Percentiles rank a stretch among this genome's conserved stretches.
phyloP scores from a whole-genome alignment of 2,113 vertebrate species.

The Neomonachus schauinslandi region DNA sequence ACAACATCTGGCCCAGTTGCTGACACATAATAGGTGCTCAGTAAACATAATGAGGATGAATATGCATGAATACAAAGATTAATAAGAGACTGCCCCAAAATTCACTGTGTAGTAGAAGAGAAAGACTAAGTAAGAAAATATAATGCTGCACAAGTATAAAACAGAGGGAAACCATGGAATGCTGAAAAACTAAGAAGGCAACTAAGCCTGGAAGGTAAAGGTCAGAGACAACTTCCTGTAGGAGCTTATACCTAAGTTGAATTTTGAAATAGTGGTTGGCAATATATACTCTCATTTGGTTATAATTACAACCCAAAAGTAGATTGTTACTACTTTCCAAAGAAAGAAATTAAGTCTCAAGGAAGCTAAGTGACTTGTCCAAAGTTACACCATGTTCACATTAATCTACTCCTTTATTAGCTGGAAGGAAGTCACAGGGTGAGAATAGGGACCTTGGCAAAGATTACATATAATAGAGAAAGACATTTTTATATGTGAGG shows the following conservation, averaged over 20 bases:
- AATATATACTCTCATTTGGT: background rate
- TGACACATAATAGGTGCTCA: background rate
- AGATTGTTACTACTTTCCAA: background rate
- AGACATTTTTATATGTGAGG: background rate
- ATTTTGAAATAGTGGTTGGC: slow-evolving; percentile 1
- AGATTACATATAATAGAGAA: background rate
- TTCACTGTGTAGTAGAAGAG: background rate
- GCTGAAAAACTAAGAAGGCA: slow-evolving; percentile 7
- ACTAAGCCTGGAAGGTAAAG: background rate
- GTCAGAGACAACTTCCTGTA: background rate
- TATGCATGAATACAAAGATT: background rate
- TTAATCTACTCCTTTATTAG: background rate
- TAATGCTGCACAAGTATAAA: background rate
- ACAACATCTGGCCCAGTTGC: background rate
- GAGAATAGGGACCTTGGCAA: background rate
- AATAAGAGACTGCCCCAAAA: background rate
- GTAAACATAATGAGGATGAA: background rate
- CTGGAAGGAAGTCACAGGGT: background rate
- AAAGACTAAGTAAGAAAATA: slow-evolving; percentile 20
- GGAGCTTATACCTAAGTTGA: background rate
- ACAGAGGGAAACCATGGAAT: background rate
- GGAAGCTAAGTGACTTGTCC: background rate
- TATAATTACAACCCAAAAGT: background rate
- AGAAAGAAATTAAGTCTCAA: slow-evolving; percentile 22
- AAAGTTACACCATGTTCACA: background rate